Evolutionary conservation across 1,140 invertebrate genomes (phyloP).

Genomic region (Araneus ventricosus): DNA sequence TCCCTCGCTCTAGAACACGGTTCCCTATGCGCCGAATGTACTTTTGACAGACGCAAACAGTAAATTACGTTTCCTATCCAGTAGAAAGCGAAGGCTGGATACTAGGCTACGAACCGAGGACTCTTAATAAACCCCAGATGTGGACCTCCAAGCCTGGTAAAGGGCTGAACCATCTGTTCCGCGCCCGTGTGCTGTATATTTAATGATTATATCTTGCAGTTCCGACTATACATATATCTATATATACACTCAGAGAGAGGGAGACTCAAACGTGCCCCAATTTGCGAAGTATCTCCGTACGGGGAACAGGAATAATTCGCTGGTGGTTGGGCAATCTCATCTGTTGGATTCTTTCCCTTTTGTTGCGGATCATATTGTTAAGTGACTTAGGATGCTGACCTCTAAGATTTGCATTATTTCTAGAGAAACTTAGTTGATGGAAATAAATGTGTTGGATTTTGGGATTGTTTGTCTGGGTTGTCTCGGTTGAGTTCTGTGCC

Average conservation of each 20-base stretch:
- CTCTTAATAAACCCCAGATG: slow-evolving; percentile 69
- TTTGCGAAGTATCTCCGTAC: slow-evolving; percentile 51
- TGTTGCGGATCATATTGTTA: not conserved
- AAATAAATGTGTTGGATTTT: not conserved
- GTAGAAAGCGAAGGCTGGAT: not conserved
- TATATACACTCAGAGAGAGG: not conserved
- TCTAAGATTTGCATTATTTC: not conserved
- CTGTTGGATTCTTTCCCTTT: not conserved
- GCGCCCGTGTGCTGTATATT: slow-evolving; percentile 60
- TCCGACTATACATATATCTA: not conserved
- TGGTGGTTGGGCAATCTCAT: not conserved
- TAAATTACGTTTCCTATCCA: slow-evolving; percentile 64
- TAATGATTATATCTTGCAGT: slow-evolving; percentile 66
- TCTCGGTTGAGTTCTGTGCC: not conserved
- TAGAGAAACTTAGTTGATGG: not conserved
- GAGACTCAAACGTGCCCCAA: slow-evolving; percentile 44
- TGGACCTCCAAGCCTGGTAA: slow-evolving; percentile 44
- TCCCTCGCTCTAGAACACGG: slow-evolving; percentile 31
- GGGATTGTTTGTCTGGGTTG: not conserved
- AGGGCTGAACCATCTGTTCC: slow-evolving; percentile 56
- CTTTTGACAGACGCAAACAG: slow-evolving; percentile 68
- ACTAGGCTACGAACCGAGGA: not conserved
- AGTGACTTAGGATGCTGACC: not conserved
- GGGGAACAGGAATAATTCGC: not conserved
- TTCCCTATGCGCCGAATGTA: slow-evolving; percentile 39